Percentiles rank a stretch among this genome's conserved stretches.
These are phyloP conservation scores for Acleris cristana DNA, from an alignment of 2,888 invertebrate genomes.

Conservation along the genomic window DNA sequence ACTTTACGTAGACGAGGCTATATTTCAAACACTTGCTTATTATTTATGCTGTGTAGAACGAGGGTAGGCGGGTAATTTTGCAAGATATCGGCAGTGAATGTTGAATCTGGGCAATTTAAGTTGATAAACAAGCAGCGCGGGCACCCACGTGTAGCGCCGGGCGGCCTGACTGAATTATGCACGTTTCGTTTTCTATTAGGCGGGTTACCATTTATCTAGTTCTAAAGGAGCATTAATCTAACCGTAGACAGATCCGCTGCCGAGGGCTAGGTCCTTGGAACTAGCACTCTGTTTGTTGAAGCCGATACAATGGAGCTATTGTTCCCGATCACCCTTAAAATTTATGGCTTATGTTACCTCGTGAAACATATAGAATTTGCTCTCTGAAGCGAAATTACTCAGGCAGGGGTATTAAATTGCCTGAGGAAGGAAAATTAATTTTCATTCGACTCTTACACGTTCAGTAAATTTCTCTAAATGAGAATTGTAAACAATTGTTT, in stretches of 20 bases:
- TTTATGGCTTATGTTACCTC: slow-evolving; percentile 44
- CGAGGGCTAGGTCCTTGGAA: slow-evolving; percentile 43
- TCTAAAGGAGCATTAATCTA: slow-evolving; percentile 62
- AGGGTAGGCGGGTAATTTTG: background rate
- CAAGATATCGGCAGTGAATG: too few species aligned
- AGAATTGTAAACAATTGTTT: background rate
- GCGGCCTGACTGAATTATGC: slow-evolving; percentile 39
- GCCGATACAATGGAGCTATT: slow-evolving; percentile 41
- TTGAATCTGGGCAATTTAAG: too few species aligned
- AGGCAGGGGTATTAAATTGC: slow-evolving; percentile 22
- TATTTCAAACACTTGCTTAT: background rate
- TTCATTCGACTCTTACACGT: slow-evolving; percentile 8
- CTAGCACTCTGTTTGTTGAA: slow-evolving; percentile 41
- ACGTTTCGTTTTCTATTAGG: slow-evolving; percentile 44
- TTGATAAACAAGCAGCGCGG: too few species aligned
- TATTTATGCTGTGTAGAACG: too few species aligned
- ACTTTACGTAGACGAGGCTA: background rate
- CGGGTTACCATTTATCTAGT: slow-evolving; percentile 54
- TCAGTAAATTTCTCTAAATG: slow-evolving; percentile 5
- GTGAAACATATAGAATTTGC: slow-evolving; percentile 27
- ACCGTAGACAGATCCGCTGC: slow-evolving; percentile 48
- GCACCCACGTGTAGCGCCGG: slow-evolving; percentile 11
- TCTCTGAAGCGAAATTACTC: slow-evolving; percentile 25
- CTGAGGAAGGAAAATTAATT: slow-evolving; percentile 24
- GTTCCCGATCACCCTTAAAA: slow-evolving; percentile 47